Evolutionary conservation across 2,113 vertebrate genomes (phyloP).

Genomic region (Spea multiplicata): DNA sequence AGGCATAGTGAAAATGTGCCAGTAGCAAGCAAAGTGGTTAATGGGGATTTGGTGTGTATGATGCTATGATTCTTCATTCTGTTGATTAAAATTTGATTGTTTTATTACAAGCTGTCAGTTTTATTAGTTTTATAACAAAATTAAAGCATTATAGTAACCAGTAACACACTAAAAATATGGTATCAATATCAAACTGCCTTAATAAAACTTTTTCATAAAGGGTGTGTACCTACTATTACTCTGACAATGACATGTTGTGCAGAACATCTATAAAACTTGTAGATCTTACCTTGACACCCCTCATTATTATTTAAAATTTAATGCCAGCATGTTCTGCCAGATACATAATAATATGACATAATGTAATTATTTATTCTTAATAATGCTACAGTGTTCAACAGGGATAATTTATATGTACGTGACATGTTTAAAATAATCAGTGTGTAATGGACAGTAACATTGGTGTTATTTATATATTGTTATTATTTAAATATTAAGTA

Average conservation of each 20-base stretch:
- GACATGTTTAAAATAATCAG: not conserved
- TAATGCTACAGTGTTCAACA: not conserved
- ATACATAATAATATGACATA: not conserved
- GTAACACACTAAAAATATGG: no score
- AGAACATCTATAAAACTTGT: not conserved
- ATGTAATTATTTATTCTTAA: constrained; percentile 11
- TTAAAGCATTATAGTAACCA: no score
- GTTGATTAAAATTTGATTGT: no score
- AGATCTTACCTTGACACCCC: constrained; percentile 15
- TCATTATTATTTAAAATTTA: constrained; percentile 10
- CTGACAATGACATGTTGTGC: not conserved
- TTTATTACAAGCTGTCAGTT: no score
- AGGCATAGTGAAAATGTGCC: no score
- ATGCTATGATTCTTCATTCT: no score
- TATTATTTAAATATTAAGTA: constrained; percentile 27
- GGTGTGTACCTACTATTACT: not conserved
- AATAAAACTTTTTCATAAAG: not conserved
- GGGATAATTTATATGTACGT: constrained; percentile 18
- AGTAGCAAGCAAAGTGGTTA: no score
- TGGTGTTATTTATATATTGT: not conserved
- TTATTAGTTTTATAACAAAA: no score
- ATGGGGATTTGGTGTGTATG: no score
- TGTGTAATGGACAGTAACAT: not conserved
- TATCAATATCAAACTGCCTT: not conserved
- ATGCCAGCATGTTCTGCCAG: not conserved